These are phyloP conservation scores for Caiman crocodilus DNA, from an alignment of 2,797 vertebrate species.

Conservation along the genomic window DNA sequence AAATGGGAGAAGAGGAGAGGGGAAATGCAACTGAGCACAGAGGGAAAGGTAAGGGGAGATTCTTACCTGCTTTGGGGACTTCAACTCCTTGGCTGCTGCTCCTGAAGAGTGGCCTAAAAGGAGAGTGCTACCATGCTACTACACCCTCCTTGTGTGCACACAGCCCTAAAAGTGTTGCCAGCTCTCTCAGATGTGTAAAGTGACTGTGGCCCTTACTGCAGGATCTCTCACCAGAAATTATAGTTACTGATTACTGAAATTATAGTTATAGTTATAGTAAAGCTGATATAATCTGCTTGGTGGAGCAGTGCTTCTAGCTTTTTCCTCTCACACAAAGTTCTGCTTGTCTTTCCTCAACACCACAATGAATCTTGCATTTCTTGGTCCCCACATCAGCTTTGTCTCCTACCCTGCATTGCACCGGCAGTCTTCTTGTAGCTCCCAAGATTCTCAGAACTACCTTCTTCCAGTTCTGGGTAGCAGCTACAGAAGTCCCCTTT, in stretches of 20 bases:
- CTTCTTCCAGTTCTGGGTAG: too few species aligned
- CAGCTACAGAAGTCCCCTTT: too few species aligned
- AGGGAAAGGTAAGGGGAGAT: too few species aligned
- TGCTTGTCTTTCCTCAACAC: neutral
- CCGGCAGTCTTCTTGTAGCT: neutral
- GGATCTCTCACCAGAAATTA: neutral
- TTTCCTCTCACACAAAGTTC: neutral
- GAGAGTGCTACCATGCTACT: too few species aligned
- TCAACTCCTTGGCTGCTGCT: too few species aligned
- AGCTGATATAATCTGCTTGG: neutral
- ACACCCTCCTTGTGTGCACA: neutral
- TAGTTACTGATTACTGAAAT: neutral
- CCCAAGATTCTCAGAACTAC: neutral
- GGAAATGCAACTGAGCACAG: too few species aligned
- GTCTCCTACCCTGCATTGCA: neutral
- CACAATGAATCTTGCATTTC: neutral
- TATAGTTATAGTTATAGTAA: neutral
- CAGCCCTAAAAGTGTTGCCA: neutral
- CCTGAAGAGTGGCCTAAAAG: too few species aligned
- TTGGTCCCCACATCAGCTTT: neutral
- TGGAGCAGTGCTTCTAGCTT: neutral
- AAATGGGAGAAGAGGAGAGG: too few species aligned
- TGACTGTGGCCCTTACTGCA: neutral
- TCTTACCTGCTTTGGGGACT: too few species aligned
- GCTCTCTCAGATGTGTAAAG: neutral